phyloP scores from a whole-genome alignment of 2,888 invertebrate genomes.

The Elgonia sp. region DNA sequence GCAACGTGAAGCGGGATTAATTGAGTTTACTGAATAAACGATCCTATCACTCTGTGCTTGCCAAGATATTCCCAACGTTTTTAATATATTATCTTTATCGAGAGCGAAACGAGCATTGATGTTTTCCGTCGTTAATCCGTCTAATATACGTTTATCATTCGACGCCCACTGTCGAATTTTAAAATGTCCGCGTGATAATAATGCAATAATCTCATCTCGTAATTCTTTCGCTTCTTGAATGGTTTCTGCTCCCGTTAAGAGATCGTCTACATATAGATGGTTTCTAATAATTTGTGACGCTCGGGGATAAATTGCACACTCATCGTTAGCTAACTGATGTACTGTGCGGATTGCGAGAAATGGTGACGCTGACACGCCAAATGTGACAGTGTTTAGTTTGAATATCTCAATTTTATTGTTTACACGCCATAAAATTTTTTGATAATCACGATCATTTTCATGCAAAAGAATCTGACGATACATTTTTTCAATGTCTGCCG shows the following conservation, averaged over 20 bases:
- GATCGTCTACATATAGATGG: not conserved
- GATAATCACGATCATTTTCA: not conserved
- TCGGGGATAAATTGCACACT: not conserved
- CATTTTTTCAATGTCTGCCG: not conserved
- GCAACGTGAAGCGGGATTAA: not conserved
- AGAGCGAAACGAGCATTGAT: not conserved
- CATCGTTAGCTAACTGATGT: not conserved
- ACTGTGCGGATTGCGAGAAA: not conserved
- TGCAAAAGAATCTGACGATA: not conserved
- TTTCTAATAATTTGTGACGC: not conserved
- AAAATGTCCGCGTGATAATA: not conserved
- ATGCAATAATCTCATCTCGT: not conserved
- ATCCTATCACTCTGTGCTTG: not conserved
- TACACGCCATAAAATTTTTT: not conserved
- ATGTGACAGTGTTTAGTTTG: not conserved
- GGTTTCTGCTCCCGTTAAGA: not conserved
- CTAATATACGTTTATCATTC: not conserved
- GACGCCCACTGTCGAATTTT: conserved; percentile 33
- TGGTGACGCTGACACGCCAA: not conserved
- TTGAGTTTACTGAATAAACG: not conserved
- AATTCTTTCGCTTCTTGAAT: not conserved
- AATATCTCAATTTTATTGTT: not conserved
- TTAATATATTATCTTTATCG: not conserved
- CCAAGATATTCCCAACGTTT: conserved; percentile 8
- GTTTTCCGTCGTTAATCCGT: not conserved